phyloP scores from a whole-genome alignment of 2,888 invertebrate genomes.

The Lasioglossum oenotherae region DNA sequence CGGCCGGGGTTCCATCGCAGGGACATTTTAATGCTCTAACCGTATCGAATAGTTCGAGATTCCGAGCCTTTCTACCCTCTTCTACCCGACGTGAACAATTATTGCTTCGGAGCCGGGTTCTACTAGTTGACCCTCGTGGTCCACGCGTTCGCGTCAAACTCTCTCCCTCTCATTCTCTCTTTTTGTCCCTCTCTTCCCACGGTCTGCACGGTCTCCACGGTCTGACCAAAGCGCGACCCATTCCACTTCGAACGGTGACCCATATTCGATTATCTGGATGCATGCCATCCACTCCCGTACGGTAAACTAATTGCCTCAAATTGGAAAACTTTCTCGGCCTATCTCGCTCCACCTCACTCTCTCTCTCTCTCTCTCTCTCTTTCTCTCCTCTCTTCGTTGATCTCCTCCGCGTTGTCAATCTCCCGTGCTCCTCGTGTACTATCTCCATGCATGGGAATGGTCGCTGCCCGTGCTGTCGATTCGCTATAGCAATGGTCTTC shows the following conservation, averaged over 20 bases:
- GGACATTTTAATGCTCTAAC: conserved; percentile 50
- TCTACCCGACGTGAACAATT: conserved; percentile 33
- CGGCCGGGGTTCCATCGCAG: conserved; percentile 43
- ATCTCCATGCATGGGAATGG: not conserved
- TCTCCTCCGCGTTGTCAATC: not conserved
- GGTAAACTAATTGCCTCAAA: conserved; percentile 78
- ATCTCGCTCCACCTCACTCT: conserved; percentile 28
- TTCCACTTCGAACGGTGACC: conserved; percentile 67
- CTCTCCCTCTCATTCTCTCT: not conserved
- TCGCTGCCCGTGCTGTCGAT: not conserved
- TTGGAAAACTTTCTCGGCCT: conserved; percentile 77
- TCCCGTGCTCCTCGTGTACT: not conserved
- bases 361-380: conserved; percentile 16
- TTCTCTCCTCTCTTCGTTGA: conserved; percentile 6
- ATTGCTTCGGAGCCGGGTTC: conserved; percentile 38
- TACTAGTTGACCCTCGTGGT: conserved; percentile 51
- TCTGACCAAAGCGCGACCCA: conserved; percentile 65
- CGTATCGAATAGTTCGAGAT: conserved; percentile 50
- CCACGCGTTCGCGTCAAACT: conserved; percentile 49
- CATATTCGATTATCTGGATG: conserved; percentile 75
- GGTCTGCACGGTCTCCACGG: conserved; percentile 17
- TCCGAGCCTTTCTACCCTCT: not conserved
- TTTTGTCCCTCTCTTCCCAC: not conserved
- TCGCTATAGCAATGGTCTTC: not conserved
- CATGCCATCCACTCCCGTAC: conserved; percentile 69